Evolutionary conservation across 2,797 vertebrate genomes (phyloP).

Genomic region (Cyclura pinguis): DNA sequence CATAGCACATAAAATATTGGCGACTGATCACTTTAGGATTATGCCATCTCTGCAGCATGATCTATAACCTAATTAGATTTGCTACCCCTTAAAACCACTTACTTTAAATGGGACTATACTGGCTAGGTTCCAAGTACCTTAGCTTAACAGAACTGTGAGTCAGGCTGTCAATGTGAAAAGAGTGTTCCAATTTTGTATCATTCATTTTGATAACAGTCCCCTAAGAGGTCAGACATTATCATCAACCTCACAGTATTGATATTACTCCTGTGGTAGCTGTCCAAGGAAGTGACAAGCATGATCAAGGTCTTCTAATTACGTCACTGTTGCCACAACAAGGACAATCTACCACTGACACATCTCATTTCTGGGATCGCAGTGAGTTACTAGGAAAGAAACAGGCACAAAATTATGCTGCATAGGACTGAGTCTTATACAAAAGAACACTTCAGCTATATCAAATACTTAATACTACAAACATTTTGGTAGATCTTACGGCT

Average conservation of each 20-base stretch:
- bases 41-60: not conserved
- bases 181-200: not conserved
- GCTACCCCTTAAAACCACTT: conserved; percentile 20
- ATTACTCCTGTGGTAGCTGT: not conserved
- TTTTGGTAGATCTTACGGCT: not conserved
- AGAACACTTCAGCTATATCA: not conserved
- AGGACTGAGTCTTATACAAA: not conserved
- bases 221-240: not conserved
- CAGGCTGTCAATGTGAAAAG: conserved; percentile 1
- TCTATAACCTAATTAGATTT: conserved; percentile 6
- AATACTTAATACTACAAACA: too few species aligned
- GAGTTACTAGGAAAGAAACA: not conserved
- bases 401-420: not conserved
- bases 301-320: conserved; percentile 8
- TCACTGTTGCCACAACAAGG: not conserved
- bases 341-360: not conserved
- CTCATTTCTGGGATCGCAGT: not conserved
- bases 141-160: not conserved
- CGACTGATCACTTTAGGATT: not conserved
- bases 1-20: not conserved
- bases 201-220: conserved; percentile 16
- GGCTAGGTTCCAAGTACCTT: conserved; percentile 3
- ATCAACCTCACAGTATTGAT: conserved; percentile 10
- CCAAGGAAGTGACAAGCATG: conserved; percentile 1
- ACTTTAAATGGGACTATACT: conserved; percentile 12